Evolutionary conservation across 2,888 invertebrate species (phyloP).

Genomic region (Atherix ibis): DNA sequence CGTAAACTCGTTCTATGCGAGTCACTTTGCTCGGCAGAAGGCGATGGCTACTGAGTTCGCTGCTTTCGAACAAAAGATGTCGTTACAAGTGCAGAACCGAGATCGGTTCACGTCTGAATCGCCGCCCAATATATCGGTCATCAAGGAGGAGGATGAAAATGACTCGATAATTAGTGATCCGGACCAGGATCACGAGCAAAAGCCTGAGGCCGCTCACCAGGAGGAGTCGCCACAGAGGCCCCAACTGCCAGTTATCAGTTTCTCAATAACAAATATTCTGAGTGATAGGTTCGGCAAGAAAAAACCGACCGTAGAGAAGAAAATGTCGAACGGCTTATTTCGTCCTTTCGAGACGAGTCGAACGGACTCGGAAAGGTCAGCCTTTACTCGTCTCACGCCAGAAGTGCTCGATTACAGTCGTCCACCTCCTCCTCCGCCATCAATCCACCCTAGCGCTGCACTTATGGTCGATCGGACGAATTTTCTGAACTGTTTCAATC

Average conservation of each 20-base stretch:
- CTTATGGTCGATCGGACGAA: conserved; percentile 31
- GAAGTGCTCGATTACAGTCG: conserved; percentile 29
- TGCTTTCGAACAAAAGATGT: conserved; percentile 9
- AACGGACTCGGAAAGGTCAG: conserved; percentile 15
- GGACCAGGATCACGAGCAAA: conserved; percentile 9
- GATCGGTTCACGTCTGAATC: conserved; percentile 16
- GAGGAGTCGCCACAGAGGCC: conserved; percentile 15
- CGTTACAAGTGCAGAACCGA: conserved; percentile 7
- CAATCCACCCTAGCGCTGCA: conserved; percentile 22
- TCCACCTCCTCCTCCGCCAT: conserved; percentile 17
- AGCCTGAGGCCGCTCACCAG: conserved; percentile 1
- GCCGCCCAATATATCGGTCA: conserved; percentile 19
- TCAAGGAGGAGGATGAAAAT: conserved; percentile 23
- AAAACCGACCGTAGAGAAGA: not conserved
- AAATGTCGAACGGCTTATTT: conserved; percentile 17
- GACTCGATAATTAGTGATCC: conserved; percentile 20
- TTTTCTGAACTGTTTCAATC: conserved; percentile 30
- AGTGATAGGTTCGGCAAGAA: conserved; percentile 29
- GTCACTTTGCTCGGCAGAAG: not conserved
- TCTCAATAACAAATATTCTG: conserved; percentile 31
- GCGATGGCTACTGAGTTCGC: conserved; percentile 5
- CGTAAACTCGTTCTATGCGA: too few species aligned
- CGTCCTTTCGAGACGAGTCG: conserved; percentile 24
- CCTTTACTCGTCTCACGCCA: conserved; percentile 24
- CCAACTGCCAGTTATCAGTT: conserved; percentile 17